These are phyloP conservation scores for Sebastes steindachneri DNA, from an alignment of 2,797 vertebrate genomes.

Conservation along the genomic window DNA sequence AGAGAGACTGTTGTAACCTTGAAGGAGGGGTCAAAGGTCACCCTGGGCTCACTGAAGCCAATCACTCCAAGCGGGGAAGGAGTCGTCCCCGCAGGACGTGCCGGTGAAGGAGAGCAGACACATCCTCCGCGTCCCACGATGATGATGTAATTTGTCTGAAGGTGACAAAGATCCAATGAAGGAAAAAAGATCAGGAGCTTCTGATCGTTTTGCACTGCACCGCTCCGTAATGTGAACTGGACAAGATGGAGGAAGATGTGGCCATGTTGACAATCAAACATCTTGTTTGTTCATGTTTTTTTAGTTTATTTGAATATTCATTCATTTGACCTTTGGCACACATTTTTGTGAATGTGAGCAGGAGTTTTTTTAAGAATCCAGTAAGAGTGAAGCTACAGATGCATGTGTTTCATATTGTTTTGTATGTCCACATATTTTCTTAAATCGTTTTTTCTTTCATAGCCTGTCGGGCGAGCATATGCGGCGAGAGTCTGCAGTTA, in stretches of 20 bases:
- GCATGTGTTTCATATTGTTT: conserved; percentile 72
- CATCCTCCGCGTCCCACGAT: conserved; percentile 9
- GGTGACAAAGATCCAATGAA: conserved; percentile 48
- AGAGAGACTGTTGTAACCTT: conserved; percentile 31
- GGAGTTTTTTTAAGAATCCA: conserved; percentile 21
- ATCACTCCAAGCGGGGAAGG: conserved; percentile 24
- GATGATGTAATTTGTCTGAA: conserved; percentile 47
- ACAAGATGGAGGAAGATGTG: conserved; percentile 18
- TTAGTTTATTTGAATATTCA: conserved; percentile 21
- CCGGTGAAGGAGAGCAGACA: conserved; percentile 41
- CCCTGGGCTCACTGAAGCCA: conserved; percentile 6
- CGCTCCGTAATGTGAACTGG: conserved; percentile 58
- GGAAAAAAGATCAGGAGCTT: conserved; percentile 29
- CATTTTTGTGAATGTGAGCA: conserved; percentile 40
- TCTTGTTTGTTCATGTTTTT: conserved; percentile 47
- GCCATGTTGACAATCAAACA: conserved; percentile 38
- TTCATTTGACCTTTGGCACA: conserved; percentile 42
- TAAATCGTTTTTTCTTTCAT: conserved; percentile 40
- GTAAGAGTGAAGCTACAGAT: conserved; percentile 64
- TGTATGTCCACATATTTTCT: conserved; percentile 69
- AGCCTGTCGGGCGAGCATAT: conserved; percentile 50
- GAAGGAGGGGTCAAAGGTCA: conserved; percentile 41
- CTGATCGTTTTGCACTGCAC: conserved; percentile 68
- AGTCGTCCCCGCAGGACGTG: conserved; percentile 25
- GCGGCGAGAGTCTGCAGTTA: conserved; percentile 48